These are phyloP conservation scores for Oreochromis tanganicae DNA, from an alignment of 2,113 vertebrate species.

Conservation along the genomic window DNA sequence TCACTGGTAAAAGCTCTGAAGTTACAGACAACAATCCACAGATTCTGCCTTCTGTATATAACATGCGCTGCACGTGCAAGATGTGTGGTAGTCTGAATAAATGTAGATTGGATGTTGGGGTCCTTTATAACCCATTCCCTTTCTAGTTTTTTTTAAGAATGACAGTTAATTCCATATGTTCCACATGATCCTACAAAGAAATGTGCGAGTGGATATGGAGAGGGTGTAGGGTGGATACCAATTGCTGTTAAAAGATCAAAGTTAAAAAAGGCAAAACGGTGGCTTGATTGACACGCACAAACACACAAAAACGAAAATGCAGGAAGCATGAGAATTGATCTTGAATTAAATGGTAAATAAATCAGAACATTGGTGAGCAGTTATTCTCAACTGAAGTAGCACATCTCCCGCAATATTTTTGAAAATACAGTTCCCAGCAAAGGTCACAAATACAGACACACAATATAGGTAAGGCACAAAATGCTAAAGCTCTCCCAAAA, in stretches of 20 bases:
- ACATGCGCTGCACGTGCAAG: not conserved
- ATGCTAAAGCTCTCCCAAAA: not conserved
- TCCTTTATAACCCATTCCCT: not conserved
- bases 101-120: not conserved
- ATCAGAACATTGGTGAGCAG: not conserved
- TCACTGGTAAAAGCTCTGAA: not conserved
- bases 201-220: not conserved
- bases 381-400: not conserved
- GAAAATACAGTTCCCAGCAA: not conserved
- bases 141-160: not conserved
- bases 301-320: not conserved
- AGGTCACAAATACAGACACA: not conserved
- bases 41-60: not conserved
- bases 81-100: not conserved
- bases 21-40: not conserved
- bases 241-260: not conserved
- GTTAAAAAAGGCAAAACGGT: not conserved
- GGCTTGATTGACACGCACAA: not conserved
- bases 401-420: fast-evolving
- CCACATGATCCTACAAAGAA: not conserved
- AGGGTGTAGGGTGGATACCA: not conserved
- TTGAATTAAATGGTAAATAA: not conserved
- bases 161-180: not conserved
- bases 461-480: not conserved
- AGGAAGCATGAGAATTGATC: not conserved